A percentile compares a stretch with the other conserved stretches of the same genome.
These are phyloP conservation scores for Cheirogaleus medius DNA, from an alignment of 2,113 vertebrate genomes.

Conservation along the genomic window DNA sequence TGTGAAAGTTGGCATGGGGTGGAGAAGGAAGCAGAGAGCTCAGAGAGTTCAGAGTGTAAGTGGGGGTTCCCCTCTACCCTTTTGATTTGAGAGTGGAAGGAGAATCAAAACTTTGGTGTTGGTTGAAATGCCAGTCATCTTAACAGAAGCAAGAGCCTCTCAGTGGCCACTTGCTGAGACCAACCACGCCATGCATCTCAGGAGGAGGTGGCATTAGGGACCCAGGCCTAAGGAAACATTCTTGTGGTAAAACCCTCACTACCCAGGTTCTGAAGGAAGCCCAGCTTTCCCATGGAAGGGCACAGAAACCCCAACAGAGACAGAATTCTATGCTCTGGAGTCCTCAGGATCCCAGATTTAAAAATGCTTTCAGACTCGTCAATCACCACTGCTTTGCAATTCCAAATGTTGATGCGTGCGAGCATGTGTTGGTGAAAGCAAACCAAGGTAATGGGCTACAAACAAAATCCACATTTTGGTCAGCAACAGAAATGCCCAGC, in stretches of 20 bases:
- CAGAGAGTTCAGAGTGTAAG: not conserved
- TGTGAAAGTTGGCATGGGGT: not conserved
- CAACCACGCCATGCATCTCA: not conserved
- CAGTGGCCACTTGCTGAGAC: not conserved
- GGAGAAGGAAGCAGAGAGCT: not conserved
- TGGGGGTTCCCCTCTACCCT: not conserved
- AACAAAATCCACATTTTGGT: not conserved
- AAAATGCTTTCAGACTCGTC: not conserved
- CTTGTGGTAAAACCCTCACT: not conserved
- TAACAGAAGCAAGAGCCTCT: not conserved
- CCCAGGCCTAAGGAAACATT: not conserved
- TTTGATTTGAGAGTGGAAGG: not conserved
- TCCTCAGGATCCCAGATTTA: not conserved
- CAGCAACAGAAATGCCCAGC: not conserved
- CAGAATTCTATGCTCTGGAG: not conserved
- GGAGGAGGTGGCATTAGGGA: not conserved
- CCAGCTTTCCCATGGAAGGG: not conserved
- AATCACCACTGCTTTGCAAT: constrained; percentile 6
- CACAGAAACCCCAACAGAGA: not conserved
- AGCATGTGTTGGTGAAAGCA: not conserved
- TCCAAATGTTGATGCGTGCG: not conserved
- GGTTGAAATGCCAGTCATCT: not conserved
- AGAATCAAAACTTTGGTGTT: not conserved
- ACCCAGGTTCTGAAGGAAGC: not conserved
- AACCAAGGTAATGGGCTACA: not conserved